phyloP scores from a whole-genome alignment of 2,888 invertebrate species.

The Blastobasis adustella region DNA sequence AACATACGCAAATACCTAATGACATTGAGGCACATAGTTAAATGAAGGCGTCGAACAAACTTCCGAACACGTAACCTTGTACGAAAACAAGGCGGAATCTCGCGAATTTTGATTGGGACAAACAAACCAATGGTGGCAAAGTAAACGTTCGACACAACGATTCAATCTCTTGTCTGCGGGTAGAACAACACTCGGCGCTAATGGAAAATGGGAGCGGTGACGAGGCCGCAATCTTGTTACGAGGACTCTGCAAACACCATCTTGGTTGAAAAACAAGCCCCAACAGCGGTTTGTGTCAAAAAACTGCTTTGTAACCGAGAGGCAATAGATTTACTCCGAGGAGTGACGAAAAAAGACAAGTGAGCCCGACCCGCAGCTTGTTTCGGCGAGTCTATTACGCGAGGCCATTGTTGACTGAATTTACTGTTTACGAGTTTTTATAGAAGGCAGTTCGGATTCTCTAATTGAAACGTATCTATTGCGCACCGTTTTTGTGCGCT shows the following conservation, averaged over 20 bases:
- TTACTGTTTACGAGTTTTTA: no score
- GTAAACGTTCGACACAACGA: constrained; percentile 39
- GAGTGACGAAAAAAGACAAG: neutral
- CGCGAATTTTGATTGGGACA: constrained; percentile 37
- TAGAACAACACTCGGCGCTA: constrained; percentile 45
- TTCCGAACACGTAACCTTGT: no score
- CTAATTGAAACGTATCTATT: no score
- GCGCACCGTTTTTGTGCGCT: no score
- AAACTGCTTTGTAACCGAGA: constrained; percentile 27
- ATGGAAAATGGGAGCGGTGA: constrained; percentile 44
- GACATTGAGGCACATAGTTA: no score
- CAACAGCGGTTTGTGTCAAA: constrained; percentile 29
- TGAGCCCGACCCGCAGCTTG: no score
- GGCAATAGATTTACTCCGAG: constrained; percentile 2
- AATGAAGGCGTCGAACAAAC: no score
- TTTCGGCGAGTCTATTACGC: neutral
- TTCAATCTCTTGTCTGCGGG: constrained; percentile 45
- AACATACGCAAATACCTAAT: no score
- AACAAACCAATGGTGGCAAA: constrained; percentile 37
- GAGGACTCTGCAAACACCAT: constrained; percentile 51
- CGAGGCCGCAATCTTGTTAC: constrained; percentile 44
- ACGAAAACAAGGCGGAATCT: constrained; percentile 17
- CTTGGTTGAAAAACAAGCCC: constrained; percentile 36
- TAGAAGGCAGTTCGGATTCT: no score
- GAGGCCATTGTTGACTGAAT: constrained; percentile 6